Percentiles rank a stretch among this genome's conserved stretches.
Conservation (phyloP, 2,888 invertebrate species). For the Tridacna crocea region DNA sequence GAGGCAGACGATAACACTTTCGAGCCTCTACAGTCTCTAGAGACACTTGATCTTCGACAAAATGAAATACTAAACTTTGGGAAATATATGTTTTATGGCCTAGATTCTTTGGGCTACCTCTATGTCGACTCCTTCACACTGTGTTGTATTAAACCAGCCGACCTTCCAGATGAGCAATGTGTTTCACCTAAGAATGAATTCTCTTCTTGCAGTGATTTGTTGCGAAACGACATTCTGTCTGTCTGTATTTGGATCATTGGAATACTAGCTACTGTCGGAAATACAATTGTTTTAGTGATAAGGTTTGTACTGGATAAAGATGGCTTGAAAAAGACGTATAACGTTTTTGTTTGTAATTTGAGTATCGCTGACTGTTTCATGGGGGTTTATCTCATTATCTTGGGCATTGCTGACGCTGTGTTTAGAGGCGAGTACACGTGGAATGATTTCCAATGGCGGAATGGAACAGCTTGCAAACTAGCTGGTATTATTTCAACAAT, state of each 20-base stretch:
- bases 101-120: constrained; percentile 27
- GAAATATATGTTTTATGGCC: constrained; percentile 41
- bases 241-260: constrained; percentile 64
- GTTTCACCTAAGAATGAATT: constrained; percentile 62
- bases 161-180: constrained; percentile 46
- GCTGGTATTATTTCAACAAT: constrained; percentile 67
- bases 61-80: constrained; percentile 49
- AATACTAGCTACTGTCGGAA: constrained; percentile 56
- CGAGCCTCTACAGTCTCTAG: constrained; percentile 6
- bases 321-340: constrained; percentile 47
- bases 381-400: constrained; percentile 67
- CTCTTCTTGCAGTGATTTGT: constrained; percentile 70
- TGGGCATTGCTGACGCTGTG: constrained; percentile 60
- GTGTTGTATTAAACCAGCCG: constrained; percentile 53
- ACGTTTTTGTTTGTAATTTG: constrained; percentile 62
- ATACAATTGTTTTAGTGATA: constrained; percentile 52
- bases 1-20: constrained; percentile 36
- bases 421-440: constrained; percentile 64
- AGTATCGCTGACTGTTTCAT: constrained; percentile 66
- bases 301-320: constrained; percentile 65
- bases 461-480: constrained; percentile 63
- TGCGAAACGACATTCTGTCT: constrained; percentile 57
- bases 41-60: constrained; percentile 36
- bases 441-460: constrained; percentile 67
- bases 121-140: constrained; percentile 46